Base-by-base conservation (phyloP, 2,888 invertebrate genomes). In the Mantis religiosa region DNA sequence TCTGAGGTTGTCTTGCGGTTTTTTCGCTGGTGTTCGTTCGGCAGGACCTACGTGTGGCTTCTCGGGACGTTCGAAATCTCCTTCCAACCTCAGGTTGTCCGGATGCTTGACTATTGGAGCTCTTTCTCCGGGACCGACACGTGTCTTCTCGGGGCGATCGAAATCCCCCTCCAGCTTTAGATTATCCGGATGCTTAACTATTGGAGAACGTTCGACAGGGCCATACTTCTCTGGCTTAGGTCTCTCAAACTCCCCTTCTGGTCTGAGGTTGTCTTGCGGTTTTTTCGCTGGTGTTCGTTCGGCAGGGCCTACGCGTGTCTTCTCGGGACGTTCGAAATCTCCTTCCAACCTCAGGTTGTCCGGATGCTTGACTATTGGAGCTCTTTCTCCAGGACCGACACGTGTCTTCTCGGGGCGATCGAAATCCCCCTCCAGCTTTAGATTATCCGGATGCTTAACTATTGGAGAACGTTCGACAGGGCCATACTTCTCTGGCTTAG, bases 51-150 rank as follows among this genome's bases (percentile, higher is more conserved):
- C 82, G 7, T 34, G 81, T 25, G 82, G 34, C 30, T 71, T 86
- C 34, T 34, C 34, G 1, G 87, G 54, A 8, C 90, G 89, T 84
- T 88, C 90, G 87, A 89, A 90, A 2, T 94, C 93, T 34, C 95
- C 95, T 92, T 95, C 95, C 3, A 95, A 95, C 91, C 94, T 94
- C 0, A 97, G 92, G 92, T 96, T 96, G 91, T 97, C 96, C 90
- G 93, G 91, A 0, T 94, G 94, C 90, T 91, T 91, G 91, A 90
- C 90, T 9, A 91, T 88, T 28, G 90, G 89, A 3, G 91, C 91
- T 85, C 91, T 88, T 91, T 54, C 87, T 34, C 25, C 91, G 91
- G 85, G 86, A 3, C 92, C 92, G 92, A 94, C 94, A 83, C 93
- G 92, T 34, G 93, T 93, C 81, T 92, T 92, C 86, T 92, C 92